Evolutionary conservation across 2,888 invertebrate genomes (phyloP), one percentile per base, ranked within the genome.

Genomic region (Eueremaeus valkanovi): DNA sequence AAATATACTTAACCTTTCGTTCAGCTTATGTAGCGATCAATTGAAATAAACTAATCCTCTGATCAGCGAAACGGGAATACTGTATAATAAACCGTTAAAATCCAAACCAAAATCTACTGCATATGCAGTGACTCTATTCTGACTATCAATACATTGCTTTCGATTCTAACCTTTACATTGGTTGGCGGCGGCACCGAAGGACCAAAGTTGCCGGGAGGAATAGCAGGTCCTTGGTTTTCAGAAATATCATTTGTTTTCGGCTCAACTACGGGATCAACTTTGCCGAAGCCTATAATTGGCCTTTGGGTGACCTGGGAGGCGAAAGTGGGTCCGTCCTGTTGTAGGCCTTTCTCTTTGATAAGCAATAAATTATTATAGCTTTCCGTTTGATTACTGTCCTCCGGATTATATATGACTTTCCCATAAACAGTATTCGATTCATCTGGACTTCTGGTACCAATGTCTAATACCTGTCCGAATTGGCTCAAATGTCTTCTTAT

Each of bases 271-370:
- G 36, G 5, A 11, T 36, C 36, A 36, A 36, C 36, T 36, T 36
- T 11, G 11, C 36, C 36, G 36, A 36, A 36, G 11, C 36, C 36
- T 8, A 36, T 36, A 11, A 36, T 18, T 29, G 58, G 27, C 29
- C 5, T 55, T 16, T 33, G 33, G 5, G 33, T 66, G 2, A n/a
- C 36, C 31, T 31, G 16, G 1, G n/a, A 1, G 1, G 18, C 9
- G 29, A 13, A 29, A n/a, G 36, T 33, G 9, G 66, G 66, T 66
- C 66, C 66, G 33, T 66, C 66, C 18, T 66, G 33, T 66, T 66
- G 66, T 33, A 66, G 21, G 18, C 51, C 21, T 18, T 9, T 58
- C 9, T 61, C 61, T 61, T 27, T 61, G 13, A 61, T 29, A 6
- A 61, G 29, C 16, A n/a, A n/a, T n/a, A n/a, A n/a, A n/a, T n/a